These are phyloP conservation scores for Gambusia affinis DNA, from an alignment of 2,113 vertebrate species.

Conservation along the genomic window DNA sequence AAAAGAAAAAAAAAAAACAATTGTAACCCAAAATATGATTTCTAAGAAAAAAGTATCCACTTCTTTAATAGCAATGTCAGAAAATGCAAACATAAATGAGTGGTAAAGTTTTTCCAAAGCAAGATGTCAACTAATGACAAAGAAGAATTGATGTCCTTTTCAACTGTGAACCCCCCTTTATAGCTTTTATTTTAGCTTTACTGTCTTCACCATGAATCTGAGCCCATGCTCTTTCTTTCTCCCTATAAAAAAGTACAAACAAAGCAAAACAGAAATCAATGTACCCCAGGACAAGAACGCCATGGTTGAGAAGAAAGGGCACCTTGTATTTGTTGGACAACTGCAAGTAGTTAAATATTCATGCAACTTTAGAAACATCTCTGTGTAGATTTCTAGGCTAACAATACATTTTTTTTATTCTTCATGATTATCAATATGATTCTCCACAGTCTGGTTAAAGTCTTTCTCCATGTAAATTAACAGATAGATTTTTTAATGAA, in stretches of 20 bases:
- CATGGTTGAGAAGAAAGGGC: constrained; percentile 83
- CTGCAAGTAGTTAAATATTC: constrained; percentile 84
- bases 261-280: background rate
- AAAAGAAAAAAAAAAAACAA: constrained; percentile 80
- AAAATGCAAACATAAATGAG: background rate
- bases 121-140: constrained; percentile 80
- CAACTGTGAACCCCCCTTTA: constrained; percentile 81
- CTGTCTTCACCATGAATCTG: constrained; percentile 79
- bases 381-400: constrained; percentile 92
- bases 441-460: constrained; percentile 78
- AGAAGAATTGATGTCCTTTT: constrained; percentile 79
- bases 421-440: constrained; percentile 87
- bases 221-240: constrained; percentile 73
- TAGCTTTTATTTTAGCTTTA: constrained; percentile 62
- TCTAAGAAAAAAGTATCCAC: constrained; percentile 61
- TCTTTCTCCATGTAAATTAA: constrained; percentile 77
- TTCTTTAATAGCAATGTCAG: constrained; percentile 59
- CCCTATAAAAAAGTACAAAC: constrained; percentile 8
- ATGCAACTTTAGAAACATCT: constrained; percentile 97
- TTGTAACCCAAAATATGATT: constrained; percentile 69
- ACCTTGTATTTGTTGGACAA: constrained; percentile 76
- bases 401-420: constrained; percentile 89
- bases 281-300: constrained; percentile 83
- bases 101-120: constrained; percentile 22
- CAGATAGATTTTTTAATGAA: constrained; percentile 77